A percentile compares a stretch with the other conserved stretches of the same genome.
phyloP scores from a whole-genome alignment of 2,113 vertebrate genomes.

The Physeter macrocephalus region DNA sequence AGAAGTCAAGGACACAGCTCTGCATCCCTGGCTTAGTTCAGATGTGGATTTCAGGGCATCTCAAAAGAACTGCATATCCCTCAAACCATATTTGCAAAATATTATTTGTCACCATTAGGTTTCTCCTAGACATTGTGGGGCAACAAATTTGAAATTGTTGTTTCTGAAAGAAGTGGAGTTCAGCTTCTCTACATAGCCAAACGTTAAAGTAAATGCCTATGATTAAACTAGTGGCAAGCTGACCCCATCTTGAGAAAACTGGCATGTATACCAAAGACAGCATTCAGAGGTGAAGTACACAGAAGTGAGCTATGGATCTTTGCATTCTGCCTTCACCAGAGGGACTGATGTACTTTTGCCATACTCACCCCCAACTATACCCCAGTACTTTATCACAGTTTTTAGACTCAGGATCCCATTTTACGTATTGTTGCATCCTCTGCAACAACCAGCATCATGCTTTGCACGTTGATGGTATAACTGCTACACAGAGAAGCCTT shows the following conservation, averaged over 20 bases:
- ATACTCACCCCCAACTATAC: fast-evolving
- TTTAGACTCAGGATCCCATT: background rate
- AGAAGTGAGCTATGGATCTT: background rate
- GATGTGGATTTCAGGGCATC: background rate
- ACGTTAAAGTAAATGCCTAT: background rate
- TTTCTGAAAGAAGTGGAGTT: background rate
- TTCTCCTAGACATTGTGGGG: background rate
- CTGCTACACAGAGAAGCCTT: background rate
- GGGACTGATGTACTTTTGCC: background rate
- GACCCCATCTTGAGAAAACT: background rate
- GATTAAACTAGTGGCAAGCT: background rate
- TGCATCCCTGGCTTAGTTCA: background rate
- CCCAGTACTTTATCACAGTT: background rate
- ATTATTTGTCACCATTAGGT: background rate
- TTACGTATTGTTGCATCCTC: background rate
- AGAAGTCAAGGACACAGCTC: background rate
- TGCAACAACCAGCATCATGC: background rate
- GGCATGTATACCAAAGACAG: background rate
- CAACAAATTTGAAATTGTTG: background rate
- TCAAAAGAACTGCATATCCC: background rate
- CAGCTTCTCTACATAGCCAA: background rate
- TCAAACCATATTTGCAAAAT: background rate
- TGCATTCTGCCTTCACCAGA: background rate
- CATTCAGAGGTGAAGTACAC: background rate
- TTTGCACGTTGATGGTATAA: background rate